Evolutionary conservation across 2,113 vertebrate species (phyloP), one percentile per base, ranked within the genome.

Genomic region (Alosa alosa): DNA sequence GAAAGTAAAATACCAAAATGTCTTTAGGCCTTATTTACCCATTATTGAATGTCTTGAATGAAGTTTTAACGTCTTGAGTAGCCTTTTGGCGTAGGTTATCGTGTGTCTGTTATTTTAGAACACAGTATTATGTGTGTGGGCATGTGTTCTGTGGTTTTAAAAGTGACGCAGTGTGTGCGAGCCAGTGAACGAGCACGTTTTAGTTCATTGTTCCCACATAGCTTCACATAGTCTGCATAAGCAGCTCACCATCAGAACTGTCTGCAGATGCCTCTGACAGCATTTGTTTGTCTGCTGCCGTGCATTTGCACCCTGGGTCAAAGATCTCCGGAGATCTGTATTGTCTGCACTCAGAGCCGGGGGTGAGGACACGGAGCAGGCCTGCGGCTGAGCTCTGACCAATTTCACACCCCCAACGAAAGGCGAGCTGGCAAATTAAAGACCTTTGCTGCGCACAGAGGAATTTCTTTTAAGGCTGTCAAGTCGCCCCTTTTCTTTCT

Each of bases 301-400:
- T 84, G 90, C 93, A 89, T 94, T 91, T 91, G 91, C 91, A 89
- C 91, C 68, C 82, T 45, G 64, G 91, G 92, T 93, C 91, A 93
- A 57, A 81, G 93, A 90, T 92, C 85, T 10, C 18, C 47, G 82
- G 7, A 0, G 90, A 84, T 81, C 90, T 85, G 90, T 91, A 92
- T 92, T 93, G 91, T 92, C 68, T 86, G 89, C 88, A 82, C 86
- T 22, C 17, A 49, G 85, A 82, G 84, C 86, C 85, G 81, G 89
- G 82, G 90, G 89, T 87, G 89, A 82, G 83, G 89, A 89, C 89
- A 86, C 8, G 41, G 82, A 25, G 52, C 64, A 89, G 89, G 85
- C 88, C 88, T 57, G 85, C 85, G 87, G 89, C 86, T 86, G 89
- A 90, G 84, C 89, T 91, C 88, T 86, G 90, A 90, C 85, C 87